These are phyloP conservation scores for Apodemus agrarius DNA, from an alignment of 2,797 vertebrate genomes.

Conservation along the genomic window DNA sequence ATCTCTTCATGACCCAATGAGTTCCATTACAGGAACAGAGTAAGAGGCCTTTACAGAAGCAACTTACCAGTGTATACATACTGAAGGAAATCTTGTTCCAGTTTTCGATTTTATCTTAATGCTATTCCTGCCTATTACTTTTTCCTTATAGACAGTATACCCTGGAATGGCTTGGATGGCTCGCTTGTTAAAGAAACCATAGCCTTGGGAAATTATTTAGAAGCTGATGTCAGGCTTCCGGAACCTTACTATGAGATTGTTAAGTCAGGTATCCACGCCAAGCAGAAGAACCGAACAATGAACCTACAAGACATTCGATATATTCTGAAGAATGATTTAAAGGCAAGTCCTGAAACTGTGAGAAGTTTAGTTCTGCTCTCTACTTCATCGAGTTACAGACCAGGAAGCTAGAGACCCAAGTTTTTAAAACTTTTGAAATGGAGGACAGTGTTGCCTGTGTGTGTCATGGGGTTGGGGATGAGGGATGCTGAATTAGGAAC, in stretches of 20 bases:
- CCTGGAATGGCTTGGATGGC: constrained; percentile 88
- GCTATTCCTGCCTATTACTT: neutral
- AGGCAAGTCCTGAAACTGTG: constrained; percentile 81
- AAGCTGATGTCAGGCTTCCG: constrained; percentile 87
- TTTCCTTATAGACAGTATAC: constrained; percentile 86
- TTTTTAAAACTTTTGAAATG: constrained; percentile 28
- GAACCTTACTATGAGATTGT: constrained; percentile 85
- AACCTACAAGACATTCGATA: constrained; percentile 88
- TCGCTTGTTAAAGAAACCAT: constrained; percentile 83
- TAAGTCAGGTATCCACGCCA: constrained; percentile 86
- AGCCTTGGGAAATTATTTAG: constrained; percentile 82
- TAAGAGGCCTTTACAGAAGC: neutral
- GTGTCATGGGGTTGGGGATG: neutral
- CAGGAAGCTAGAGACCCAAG: neutral
- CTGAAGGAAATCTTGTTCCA: neutral
- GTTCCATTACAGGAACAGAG: neutral
- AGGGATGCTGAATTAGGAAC: neutral
- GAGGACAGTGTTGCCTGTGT: neutral
- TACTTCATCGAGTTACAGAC: neutral
- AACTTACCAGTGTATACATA: neutral
- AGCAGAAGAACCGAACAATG: constrained; percentile 84
- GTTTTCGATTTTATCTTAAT: neutral
- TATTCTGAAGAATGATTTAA: constrained; percentile 87
- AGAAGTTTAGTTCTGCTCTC: neutral
- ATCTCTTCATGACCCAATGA: neutral